phyloP scores from a whole-genome alignment of 1,140 invertebrate genomes.

The Berghia stephanieae region DNA sequence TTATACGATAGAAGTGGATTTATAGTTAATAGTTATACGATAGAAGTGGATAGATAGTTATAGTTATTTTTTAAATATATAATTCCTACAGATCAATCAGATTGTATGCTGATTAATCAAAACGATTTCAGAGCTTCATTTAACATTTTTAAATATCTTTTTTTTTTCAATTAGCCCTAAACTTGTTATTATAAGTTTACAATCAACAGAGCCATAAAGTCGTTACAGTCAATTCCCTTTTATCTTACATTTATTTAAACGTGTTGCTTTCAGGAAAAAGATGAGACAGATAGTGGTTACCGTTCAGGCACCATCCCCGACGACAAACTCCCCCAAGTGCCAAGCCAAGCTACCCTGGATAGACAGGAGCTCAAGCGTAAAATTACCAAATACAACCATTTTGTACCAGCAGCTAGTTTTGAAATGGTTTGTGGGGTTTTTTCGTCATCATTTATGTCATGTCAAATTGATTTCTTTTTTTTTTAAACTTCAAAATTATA shows the following conservation, averaged over 20 bases:
- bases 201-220: no score
- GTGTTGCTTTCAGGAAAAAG: constrained; percentile 49
- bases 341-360: constrained; percentile 57
- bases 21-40: no score
- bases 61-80: no score
- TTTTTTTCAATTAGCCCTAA: background rate
- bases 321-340: constrained; percentile 54
- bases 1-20: no score
- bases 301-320: constrained; percentile 62
- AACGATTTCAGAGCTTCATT: no score
- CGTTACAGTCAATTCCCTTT: no score
- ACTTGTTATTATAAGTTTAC: no score
- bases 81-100: no score
- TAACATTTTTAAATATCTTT: background rate
- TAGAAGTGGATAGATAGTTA: no score
- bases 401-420: constrained; percentile 63
- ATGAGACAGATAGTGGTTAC: constrained; percentile 64
- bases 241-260: background rate
- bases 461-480: background rate
- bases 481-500: background rate
- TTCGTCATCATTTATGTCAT: background rate
- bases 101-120: no score
- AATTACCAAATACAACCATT: constrained; percentile 64
- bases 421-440: constrained; percentile 55
- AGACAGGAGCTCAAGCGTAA: constrained; percentile 60